Evolutionary conservation across 2,113 vertebrate genomes (phyloP).

Genomic region (Spea bombifrons): DNA sequence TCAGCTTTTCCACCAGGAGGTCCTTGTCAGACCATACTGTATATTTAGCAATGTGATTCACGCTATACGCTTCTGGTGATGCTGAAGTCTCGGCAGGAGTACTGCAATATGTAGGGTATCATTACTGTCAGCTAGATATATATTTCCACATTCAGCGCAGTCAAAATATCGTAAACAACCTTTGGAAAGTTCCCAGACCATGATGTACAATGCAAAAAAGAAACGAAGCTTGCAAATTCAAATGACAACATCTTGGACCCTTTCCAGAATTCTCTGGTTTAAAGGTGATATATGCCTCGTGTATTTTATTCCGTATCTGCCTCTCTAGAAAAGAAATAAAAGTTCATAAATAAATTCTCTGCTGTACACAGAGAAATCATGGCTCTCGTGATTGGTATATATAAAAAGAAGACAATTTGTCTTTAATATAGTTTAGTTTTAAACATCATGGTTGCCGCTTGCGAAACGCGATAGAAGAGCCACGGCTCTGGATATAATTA

Average conservation of each 20-base stretch:
- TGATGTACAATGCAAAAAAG: slow-evolving; percentile 1
- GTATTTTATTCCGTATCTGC: background rate
- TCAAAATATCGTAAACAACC: slow-evolving; percentile 11
- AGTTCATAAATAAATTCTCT: too few species aligned
- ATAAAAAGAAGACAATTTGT: slow-evolving; percentile 7
- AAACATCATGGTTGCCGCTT: too few species aligned
- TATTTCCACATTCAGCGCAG: slow-evolving; percentile 10
- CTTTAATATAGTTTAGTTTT: slow-evolving; percentile 5
- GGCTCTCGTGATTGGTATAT: slow-evolving; percentile 12
- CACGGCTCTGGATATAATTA: too few species aligned
- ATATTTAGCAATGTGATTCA: background rate
- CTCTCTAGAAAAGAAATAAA: too few species aligned
- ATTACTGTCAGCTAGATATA: slow-evolving; percentile 36
- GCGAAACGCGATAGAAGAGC: too few species aligned
- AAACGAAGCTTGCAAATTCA: slow-evolving; percentile 8
- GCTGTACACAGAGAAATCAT: background rate
- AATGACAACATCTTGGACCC: slow-evolving; percentile 1
- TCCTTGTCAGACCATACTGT: background rate
- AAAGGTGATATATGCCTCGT: background rate
- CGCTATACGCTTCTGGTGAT: background rate
- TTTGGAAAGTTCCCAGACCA: background rate
- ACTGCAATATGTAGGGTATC: slow-evolving; percentile 24
- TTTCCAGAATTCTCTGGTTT: background rate
- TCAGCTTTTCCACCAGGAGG: background rate
- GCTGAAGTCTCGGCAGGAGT: slow-evolving; percentile 8